These are phyloP conservation scores for Amphimedon queenslandica DNA, from an alignment of 37 sponge, comb jelly and placozoan genomes.

Conservation along the genomic window DNA sequence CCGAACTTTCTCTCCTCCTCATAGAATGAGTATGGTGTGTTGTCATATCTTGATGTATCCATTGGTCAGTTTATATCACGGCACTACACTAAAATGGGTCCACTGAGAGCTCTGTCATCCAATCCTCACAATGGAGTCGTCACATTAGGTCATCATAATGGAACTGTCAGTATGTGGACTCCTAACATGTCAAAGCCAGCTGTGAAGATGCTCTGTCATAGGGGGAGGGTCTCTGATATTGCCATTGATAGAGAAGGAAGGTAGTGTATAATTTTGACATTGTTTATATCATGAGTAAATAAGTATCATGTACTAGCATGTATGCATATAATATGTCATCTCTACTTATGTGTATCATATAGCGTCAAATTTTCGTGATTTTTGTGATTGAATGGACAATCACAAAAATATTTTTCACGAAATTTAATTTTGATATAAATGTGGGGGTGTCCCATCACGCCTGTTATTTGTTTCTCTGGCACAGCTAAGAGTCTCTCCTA, in stretches of 20 bases:
- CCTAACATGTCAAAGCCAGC: constrained; percentile 77
- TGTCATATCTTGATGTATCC: constrained; percentile 86
- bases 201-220: constrained; percentile 94
- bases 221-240: constrained; percentile 74
- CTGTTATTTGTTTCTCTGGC: too few relatives aligned
- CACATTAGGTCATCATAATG: constrained; percentile 90
- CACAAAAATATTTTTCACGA: too few relatives aligned
- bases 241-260: constrained; percentile 77
- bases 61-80: constrained; percentile 72
- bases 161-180: constrained; percentile 93
- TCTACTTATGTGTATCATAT: too few relatives aligned
- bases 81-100: constrained; percentile 68
- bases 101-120: constrained; percentile 66
- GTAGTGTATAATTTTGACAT: constrained; percentile 1
- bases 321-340: too few relatives aligned
- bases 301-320: too few relatives aligned
- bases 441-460: too few relatives aligned
- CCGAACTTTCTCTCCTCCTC: not conserved
- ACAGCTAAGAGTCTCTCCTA: too few relatives aligned
- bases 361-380: too few relatives aligned
- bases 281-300: too few relatives aligned
- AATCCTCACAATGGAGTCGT: constrained; percentile 94
- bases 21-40: constrained; percentile 74
- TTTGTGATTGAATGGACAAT: too few relatives aligned
- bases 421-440: too few relatives aligned